Evolutionary conservation across 1,140 invertebrate genomes (phyloP).

Genomic region (Polyergus mexicanus): DNA sequence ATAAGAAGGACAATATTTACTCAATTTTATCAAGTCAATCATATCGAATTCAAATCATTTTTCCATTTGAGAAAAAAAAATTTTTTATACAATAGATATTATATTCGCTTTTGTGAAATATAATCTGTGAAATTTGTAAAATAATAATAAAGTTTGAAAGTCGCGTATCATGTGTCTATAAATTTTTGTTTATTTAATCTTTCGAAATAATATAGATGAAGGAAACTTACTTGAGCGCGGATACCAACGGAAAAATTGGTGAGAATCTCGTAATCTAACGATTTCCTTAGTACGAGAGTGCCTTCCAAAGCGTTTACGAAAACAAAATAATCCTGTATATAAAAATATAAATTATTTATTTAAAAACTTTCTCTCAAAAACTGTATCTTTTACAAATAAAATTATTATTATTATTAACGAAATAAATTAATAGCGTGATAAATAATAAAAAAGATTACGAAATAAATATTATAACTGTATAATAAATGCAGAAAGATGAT

Average conservation of each 20-base stretch:
- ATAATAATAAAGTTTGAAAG: background rate
- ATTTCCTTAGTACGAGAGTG: slow-evolving; percentile 92
- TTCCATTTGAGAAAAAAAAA: background rate
- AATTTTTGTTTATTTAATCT: background rate
- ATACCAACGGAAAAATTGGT: slow-evolving; percentile 93
- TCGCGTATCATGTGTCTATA: background rate
- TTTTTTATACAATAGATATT: background rate
- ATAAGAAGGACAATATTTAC: background rate
- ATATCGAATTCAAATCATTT: background rate
- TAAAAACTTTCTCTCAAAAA: background rate
- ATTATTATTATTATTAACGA: background rate
- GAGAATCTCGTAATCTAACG: slow-evolving; percentile 94
- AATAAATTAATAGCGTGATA: background rate
- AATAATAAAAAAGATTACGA: background rate
- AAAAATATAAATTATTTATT: slow-evolving; percentile 24
- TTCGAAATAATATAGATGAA: background rate
- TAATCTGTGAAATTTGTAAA: slow-evolving; percentile 2
- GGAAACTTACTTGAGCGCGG: slow-evolving; percentile 88
- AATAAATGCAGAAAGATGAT: background rate
- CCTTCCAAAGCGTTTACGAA: slow-evolving; percentile 96
- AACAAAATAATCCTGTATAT: slow-evolving; percentile 90
- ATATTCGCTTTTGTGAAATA: background rate
- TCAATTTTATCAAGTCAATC: background rate
- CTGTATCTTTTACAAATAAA: background rate
- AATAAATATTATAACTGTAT: background rate